Base-by-base conservation (phyloP, 2,797 vertebrate species). In the Mus minutoides region DNA sequence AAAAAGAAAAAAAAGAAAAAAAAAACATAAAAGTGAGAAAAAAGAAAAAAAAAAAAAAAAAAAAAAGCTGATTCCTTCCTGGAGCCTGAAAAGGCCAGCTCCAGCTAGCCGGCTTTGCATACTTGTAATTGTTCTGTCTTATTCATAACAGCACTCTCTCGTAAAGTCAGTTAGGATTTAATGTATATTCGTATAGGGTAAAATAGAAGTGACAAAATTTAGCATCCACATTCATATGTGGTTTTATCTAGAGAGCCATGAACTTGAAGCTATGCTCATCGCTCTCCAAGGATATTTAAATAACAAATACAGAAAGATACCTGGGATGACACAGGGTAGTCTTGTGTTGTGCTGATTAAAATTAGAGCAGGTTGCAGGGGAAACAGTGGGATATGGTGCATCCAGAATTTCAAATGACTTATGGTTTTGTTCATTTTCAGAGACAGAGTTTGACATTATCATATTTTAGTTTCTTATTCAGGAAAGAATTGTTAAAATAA, bases 201-300 rank as follows among this genome's bases (percentile, higher is more conserved):
- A 94, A 85, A 88, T 7, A 83, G 69, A 94, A 92, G 60, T 8
- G 49, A 85, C 26, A 87, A 29, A 90, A 88, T 97, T 94, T 94
- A 89, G 75, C 95, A 95, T 97, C 60, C 43, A 62, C 89, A 90
- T 94, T 94, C 80, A 83, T 83, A 54, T 56, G 7, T 73, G 40
- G 69, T 87, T 95, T 96, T 94, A 43, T 85, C 83, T 92, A 78
- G 83, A 83, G 86, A 93, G 80, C 94, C 85, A 93, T 92, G 83
- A 91, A 40, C 37, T n/a, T 84, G 94, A 85, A 95, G 69, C n/a
- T 96, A 71, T 94, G 90, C 62, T 76, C 71, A 58, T 67, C 64
- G 78, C 90, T 95, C 83, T 91, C 75, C 56, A 34, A 69, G 91
- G 90, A 94, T 94, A 94, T 96, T 92, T 96, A 96, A 96, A 91